Base-by-base conservation (phyloP, 2,797 vertebrate species). In the Anabacerthia variegaticeps region DNA sequence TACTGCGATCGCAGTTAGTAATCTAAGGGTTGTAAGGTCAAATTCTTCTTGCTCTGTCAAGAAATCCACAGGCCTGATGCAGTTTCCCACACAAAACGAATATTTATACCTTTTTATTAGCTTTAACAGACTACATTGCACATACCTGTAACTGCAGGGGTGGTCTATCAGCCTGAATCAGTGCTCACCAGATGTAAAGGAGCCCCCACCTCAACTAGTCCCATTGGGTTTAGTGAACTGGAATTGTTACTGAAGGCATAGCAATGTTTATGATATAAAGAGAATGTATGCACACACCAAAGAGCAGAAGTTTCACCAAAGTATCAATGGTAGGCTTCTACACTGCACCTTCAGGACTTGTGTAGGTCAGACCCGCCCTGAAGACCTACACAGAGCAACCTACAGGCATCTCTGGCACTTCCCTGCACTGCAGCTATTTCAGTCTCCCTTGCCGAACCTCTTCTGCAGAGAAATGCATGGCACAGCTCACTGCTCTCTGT, bases 401-500 rank as follows among this genome's bases (percentile, higher is more conserved):
- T 16, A 48, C 24, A 62, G 43, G 36, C 5, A 66, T 7, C 36
- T 69, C 32, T 52, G 65, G 56, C 11, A 5, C 21, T 41, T 83
- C 48, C 24, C 44, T 41, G 52, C 26, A 28, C 30, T 55, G 52
- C 37, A 75, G 54, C 32, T 55, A 28, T 27, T 78, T 51, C 39
- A 71, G 1, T 23, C 56, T 56, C 22, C 19, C 51, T 37, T 23
- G 20, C 26, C 63, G 62, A 91, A 67, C 36, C 37, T 68, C 28
- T 69, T 77, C 61, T 49, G 44, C 82, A 93, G 55, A 80, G n/a
- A 61, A 85, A 80, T 0, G 0, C 1, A 3, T 21, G 41, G 21
- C 0, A 0, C 26, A 83, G 26, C 37, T 71, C 3, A 0, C 8
- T 49, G 76, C 14, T 69, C 43, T 79, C 48, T 63, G 34, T 4